These are phyloP conservation scores for Pheosia gnoma DNA, from an alignment of 2,888 invertebrate species.

Conservation along the genomic window DNA sequence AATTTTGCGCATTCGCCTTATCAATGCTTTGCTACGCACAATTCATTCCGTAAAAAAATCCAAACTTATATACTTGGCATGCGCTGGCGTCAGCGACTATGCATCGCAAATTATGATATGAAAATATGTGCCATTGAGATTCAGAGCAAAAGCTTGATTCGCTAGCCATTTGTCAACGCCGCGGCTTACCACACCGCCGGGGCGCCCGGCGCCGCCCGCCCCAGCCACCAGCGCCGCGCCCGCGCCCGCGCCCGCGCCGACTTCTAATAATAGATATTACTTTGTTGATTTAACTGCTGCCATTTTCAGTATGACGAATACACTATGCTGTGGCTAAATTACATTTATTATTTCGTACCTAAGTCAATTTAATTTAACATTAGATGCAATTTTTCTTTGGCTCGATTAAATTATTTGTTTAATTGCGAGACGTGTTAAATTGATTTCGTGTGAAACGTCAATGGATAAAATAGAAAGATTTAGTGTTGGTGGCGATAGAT, in stretches of 20 bases:
- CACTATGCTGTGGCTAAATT: slow-evolving; percentile 1
- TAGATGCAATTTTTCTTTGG: neutral
- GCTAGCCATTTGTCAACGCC: neutral
- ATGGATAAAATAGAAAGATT: slow-evolving; percentile 1
- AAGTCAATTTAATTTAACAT: neutral
- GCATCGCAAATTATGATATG: no score
- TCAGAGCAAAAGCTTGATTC: neutral
- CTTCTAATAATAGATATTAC: neutral
- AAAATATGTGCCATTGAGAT: neutral
- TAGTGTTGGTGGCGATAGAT: neutral
- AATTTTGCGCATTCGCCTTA: no score
- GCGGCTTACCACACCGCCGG: neutral
- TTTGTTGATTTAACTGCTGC: slow-evolving; percentile 1
- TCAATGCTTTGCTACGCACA: no score
- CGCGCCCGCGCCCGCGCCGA: neutral
- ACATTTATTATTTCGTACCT: neutral
- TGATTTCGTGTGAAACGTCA: slow-evolving; percentile 1
- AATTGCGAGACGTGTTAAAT: slow-evolving; percentile 1
- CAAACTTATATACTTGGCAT: no score
- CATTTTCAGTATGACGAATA: slow-evolving; percentile 1
- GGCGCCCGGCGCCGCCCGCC: neutral
- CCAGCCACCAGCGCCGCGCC: neutral
- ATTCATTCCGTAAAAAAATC: no score
- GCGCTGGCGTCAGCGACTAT: no score
- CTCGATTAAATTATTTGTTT: neutral